A percentile compares a stretch with the other conserved stretches of the same genome.
Evolutionary conservation across 2,113 vertebrate genomes (phyloP).

Genomic region (Bolborhynchus lineola): DNA sequence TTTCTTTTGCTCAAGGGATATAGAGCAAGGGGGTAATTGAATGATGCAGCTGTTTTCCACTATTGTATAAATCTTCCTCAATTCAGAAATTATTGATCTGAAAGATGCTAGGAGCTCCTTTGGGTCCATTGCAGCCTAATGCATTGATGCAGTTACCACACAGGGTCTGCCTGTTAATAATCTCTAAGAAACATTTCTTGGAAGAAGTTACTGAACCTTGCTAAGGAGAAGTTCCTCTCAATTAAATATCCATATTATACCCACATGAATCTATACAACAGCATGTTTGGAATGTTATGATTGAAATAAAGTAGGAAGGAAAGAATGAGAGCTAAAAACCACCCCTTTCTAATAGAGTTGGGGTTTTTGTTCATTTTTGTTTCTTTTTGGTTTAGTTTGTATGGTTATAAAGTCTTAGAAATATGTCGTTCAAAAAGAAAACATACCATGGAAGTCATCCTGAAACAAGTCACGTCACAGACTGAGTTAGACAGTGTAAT

Average conservation of each 20-base stretch:
- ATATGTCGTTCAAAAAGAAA: background rate
- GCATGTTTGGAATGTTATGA: background rate
- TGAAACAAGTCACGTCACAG: constrained; percentile 3
- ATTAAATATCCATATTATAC: background rate
- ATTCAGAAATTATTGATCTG: background rate
- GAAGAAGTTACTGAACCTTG: background rate
- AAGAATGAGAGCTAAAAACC: background rate
- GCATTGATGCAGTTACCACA: background rate
- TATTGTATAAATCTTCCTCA: background rate
- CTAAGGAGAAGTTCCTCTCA: background rate
- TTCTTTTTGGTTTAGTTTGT: background rate
- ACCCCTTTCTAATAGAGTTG: background rate
- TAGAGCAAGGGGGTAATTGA: background rate
- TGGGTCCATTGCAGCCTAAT: background rate
- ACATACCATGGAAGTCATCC: background rate
- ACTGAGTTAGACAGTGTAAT: background rate
- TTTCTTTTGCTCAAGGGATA: background rate
- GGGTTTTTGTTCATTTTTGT: background rate
- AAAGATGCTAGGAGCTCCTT: background rate
- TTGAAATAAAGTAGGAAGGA: background rate
- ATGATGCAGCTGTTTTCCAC: background rate
- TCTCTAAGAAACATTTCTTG: background rate
- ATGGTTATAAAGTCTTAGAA: background rate
- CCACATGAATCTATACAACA: background rate
- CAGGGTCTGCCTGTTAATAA: background rate